Percentiles rank a stretch among this genome's conserved stretches.
Conservation (phyloP, 2,888 invertebrate species). For the Clitarchus hookeri region DNA sequence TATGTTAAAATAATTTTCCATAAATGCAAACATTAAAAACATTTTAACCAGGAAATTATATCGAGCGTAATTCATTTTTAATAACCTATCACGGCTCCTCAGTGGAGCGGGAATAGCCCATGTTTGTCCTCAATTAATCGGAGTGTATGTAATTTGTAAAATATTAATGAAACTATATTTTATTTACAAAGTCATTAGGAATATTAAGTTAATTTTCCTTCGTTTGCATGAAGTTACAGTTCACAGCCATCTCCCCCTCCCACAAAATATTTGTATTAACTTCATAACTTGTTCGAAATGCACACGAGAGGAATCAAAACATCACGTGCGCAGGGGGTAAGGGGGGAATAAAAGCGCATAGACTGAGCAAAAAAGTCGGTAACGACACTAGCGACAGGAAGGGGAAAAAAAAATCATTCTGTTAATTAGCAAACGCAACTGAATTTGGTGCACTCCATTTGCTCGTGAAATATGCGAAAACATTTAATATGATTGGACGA, state of each 20-base stretch:
- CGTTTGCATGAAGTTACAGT: neutral
- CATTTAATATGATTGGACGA: constrained; percentile 24
- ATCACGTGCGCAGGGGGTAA: neutral
- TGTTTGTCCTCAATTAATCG: neutral
- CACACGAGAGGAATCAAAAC: neutral
- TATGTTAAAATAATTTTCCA: no score
- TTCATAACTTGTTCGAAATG: neutral
- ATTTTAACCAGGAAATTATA: no score
- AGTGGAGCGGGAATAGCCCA: neutral
- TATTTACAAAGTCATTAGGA: neutral
- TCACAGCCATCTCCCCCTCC: neutral
- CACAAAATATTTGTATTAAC: neutral
- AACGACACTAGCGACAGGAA: constrained; percentile 2
- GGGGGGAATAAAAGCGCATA: neutral
- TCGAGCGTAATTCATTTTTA: neutral
- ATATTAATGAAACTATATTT: neutral
- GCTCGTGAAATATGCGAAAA: constrained; percentile 22
- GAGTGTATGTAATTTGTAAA: neutral
- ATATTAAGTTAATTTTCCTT: neutral
- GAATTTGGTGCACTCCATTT: constrained; percentile 21
- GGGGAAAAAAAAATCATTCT: neutral
- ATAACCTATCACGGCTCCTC: neutral
- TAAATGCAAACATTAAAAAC: no score
- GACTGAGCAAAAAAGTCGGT: neutral
- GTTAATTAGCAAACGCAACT: constrained; percentile 21